Base-by-base conservation (phyloP, 2,113 vertebrate genomes). In the Tenrec ecaudatus region DNA sequence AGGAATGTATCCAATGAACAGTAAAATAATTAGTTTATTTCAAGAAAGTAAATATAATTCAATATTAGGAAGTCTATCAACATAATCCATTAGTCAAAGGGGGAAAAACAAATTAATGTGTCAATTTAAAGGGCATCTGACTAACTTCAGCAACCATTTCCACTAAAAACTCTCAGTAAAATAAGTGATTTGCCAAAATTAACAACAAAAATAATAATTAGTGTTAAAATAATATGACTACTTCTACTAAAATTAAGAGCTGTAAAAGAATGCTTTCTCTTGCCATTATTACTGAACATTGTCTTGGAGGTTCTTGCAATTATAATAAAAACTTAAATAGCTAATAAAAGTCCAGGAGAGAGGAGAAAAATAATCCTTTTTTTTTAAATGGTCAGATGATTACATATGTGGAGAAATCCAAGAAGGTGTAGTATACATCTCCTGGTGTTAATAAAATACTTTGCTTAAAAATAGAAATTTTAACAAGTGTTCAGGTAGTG, bases 361-460 rank as follows among this genome's bases (percentile, higher is more conserved):
- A 25, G 14, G 78, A 90, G 25, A 94, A 91, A 84, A 88, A 19
- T 17, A 75, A 78, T 89, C 8, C 89, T 11, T 91, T 36, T 73
- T 73, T 73, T 73, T 73, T n/a, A n/a, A n/a, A 73, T 36, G 36
- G 76, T 33, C 0, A 1, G 57, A 33, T 81, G 20, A n/a, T 33
- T 57, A 79, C 64, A 68, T 83, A 31, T 12, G 47, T 57, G 47
- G 38, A 73, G 12, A 77, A 85, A 88, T 83, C 60, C 58, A 86
- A 29, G 19, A 91, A 76, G 9, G 38, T 43, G 23, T 64, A 82
- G 31, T 40, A 66, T 83, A 86, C 82, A 43, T 3, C 6, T 79
- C 14, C 25, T 80, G 80, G 79, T 88, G 15, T 82, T 86, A 95
- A 40, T 53, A 92, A 94, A 38, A 84, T n/a, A 90, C 36, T 83